A percentile compares a stretch with the other conserved stretches of the same genome.
Conservation (phyloP, 2,797 vertebrate species). For the Pyrocephalus nanus region DNA sequence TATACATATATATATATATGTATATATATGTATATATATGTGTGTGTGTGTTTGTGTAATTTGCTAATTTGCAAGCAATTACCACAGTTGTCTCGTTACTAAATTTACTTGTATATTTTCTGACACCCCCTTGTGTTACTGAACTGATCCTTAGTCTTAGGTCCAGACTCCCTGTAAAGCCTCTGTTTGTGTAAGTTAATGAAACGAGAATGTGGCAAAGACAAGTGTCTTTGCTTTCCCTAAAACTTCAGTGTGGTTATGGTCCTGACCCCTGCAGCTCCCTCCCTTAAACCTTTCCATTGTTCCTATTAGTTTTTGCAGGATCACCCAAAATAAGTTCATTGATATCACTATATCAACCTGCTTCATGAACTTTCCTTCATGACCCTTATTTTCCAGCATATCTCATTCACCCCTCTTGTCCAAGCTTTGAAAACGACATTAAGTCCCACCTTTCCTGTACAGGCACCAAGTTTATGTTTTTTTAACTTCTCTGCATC, state of each 20-base stretch:
- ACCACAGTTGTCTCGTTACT: neutral
- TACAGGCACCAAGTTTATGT: neutral
- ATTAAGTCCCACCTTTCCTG: neutral
- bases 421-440: neutral
- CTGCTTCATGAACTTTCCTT: neutral
- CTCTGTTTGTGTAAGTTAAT: neutral
- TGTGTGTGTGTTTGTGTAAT: too few relatives aligned
- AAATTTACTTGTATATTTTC: neutral
- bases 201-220: neutral
- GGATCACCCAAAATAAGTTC: neutral
- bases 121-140: neutral
- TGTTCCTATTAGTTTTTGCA: neutral
- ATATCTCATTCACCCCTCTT: neutral
- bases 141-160: neutral
- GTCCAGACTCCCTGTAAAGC: neutral
- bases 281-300: neutral
- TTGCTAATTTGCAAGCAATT: neutral
- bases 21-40: too few relatives aligned
- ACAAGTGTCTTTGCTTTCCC: neutral
- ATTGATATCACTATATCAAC: neutral
- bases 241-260: neutral
- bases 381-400: neutral
- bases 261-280: neutral
- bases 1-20: neutral
- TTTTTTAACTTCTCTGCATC: neutral